Conservation (phyloP, 2,888 invertebrate genomes). For the Melinaea marsaeus region DNA sequence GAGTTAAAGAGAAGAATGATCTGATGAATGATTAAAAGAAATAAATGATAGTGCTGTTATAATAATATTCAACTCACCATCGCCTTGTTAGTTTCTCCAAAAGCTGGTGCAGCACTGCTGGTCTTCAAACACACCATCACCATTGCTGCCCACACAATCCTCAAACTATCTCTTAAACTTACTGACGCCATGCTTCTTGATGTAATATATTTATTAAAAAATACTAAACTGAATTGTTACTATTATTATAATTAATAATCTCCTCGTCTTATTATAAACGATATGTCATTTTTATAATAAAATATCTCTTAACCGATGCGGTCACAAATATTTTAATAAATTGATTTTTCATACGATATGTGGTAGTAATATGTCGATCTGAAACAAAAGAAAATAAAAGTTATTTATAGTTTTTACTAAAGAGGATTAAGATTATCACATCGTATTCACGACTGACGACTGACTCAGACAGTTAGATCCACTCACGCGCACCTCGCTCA, state of each 20-base stretch:
- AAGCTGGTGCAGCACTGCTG: constrained; percentile 65
- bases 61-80: constrained; percentile 56
- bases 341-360: constrained; percentile 46
- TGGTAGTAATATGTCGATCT: constrained; percentile 48
- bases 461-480: not conserved
- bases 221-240: constrained; percentile 58
- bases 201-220: constrained; percentile 41
- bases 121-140: constrained; percentile 56
- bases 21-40: not conserved
- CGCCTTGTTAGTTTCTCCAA: constrained; percentile 64
- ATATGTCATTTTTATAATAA: constrained; percentile 48
- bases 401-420: not conserved
- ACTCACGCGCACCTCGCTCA: constrained; percentile 5
- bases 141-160: constrained; percentile 55
- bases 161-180: constrained; percentile 56
- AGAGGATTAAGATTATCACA: no score
- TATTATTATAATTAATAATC: constrained; percentile 49
- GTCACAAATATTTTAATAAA: constrained; percentile 47
- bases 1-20: not conserved
- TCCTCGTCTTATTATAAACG: constrained; percentile 44
- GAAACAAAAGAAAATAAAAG: constrained; percentile 50
- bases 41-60: not conserved
- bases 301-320: constrained; percentile 46
- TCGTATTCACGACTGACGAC: no score
- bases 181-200: constrained; percentile 56